Evolutionary conservation across 2,113 vertebrate species (phyloP).

Genomic region (Echinops telfairi): DNA sequence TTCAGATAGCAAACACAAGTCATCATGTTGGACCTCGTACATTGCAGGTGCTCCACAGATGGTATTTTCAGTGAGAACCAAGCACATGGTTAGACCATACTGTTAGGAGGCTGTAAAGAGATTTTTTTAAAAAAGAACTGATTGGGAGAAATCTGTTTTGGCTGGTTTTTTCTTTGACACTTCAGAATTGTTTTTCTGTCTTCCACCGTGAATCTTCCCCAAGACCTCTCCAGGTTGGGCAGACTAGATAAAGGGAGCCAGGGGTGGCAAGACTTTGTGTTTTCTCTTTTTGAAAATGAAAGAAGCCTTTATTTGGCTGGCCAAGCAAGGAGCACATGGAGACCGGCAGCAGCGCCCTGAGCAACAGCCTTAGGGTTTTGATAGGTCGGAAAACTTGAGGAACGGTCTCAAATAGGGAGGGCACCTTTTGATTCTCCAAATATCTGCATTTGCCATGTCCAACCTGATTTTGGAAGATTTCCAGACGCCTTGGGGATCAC

Average conservation of each 20-base stretch:
- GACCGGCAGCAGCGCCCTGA: no score
- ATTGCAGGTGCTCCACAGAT: slow-evolving; percentile 50
- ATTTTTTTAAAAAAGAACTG: not conserved
- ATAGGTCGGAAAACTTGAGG: no score
- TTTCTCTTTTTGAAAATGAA: no score
- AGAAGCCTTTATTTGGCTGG: no score
- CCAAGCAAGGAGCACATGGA: no score
- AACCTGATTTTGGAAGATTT: not conserved
- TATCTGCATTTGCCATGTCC: not conserved
- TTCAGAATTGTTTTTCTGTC: not conserved
- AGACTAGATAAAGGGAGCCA: not conserved
- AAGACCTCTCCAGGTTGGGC: not conserved
- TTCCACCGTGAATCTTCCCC: not conserved
- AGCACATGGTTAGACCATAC: not conserved
- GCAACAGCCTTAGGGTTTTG: no score
- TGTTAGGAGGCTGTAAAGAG: slow-evolving; percentile 29
- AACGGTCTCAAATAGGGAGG: no score
- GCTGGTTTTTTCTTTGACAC: slow-evolving; percentile 41
- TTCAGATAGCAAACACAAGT: slow-evolving; percentile 54
- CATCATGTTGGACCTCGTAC: slow-evolving; percentile 30
- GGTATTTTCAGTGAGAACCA: slow-evolving; percentile 49
- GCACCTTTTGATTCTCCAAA: no score
- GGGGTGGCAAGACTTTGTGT: not conserved
- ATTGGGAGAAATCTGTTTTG: not conserved
- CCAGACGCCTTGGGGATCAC: not conserved